A percentile compares a stretch with the other conserved stretches of the same genome.
These are phyloP conservation scores for Papilio aristodemus DNA, from an alignment of 1,140 invertebrate species.

Conservation along the genomic window DNA sequence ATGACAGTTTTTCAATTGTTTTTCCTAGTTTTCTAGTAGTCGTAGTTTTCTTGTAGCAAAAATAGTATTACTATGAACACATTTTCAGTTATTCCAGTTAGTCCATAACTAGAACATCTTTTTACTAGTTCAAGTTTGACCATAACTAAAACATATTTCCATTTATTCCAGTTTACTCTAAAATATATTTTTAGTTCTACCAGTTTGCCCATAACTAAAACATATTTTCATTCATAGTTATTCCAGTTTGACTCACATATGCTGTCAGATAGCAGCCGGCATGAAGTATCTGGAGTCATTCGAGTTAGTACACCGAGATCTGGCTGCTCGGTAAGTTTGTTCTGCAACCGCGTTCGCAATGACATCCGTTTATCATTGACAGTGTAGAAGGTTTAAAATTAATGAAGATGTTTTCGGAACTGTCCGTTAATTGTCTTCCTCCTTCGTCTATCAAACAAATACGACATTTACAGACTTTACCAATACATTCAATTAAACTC, in stretches of 20 bases:
- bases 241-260: conserved; percentile 89
- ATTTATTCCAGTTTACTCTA: no score
- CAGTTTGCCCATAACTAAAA: not conserved
- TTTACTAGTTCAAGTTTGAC: no score
- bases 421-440: not conserved
- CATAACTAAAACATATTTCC: no score
- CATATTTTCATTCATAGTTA: conserved; percentile 85
- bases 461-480: conserved; percentile 4
- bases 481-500: not conserved
- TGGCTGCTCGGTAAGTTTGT: conserved; percentile 85
- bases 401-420: not conserved
- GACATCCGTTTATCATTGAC: not conserved
- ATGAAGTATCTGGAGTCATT: conserved; percentile 92
- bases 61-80: no score
- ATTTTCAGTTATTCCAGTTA: no score
- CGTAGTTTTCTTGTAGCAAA: not conserved
- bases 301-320: conserved; percentile 88
- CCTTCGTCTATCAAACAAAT: not conserved
- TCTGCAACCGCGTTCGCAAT: not conserved
- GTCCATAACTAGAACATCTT: no score
- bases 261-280: conserved; percentile 91
- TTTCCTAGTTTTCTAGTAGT: not conserved
- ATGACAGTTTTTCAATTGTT: not conserved
- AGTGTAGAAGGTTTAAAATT: not conserved
- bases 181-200: no score